phyloP scores from a whole-genome alignment of 2,888 invertebrate species.

The Rhagium mordax region DNA sequence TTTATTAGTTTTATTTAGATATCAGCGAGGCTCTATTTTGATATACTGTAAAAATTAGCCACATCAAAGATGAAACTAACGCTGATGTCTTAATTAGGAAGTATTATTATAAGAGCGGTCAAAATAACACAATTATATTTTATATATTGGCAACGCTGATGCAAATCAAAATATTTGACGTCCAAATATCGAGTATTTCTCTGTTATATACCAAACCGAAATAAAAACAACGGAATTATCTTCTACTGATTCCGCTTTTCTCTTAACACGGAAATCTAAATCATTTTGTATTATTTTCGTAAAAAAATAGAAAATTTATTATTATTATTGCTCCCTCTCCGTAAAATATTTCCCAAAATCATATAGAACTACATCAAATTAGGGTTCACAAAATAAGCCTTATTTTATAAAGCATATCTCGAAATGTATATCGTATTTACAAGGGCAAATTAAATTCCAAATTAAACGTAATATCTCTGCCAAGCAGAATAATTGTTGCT shows the following conservation, averaged over 20 bases:
- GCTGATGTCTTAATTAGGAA: slow-evolving; percentile 47
- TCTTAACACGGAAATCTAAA: neutral
- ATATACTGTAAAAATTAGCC: slow-evolving; percentile 52
- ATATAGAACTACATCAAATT: too few species aligned
- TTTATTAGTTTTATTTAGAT: slow-evolving; percentile 46
- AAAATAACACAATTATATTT: slow-evolving; percentile 32
- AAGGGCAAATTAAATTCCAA: too few species aligned
- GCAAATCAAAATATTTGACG: neutral
- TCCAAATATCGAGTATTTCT: neutral
- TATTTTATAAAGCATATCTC: too few species aligned
- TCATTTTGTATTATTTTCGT: too few species aligned
- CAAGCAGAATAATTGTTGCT: too few species aligned
- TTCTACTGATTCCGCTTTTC: neutral
- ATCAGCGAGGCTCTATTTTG: slow-evolving; percentile 50
- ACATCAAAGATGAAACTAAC: slow-evolving; percentile 47
- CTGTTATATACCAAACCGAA: neutral
- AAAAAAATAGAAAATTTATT: too few species aligned
- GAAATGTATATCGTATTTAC: too few species aligned
- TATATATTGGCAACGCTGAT: neutral
- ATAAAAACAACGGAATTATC: neutral
- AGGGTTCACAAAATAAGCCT: too few species aligned
- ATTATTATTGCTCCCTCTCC: too few species aligned
- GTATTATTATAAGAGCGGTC: slow-evolving; percentile 36
- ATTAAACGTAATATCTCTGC: too few species aligned
- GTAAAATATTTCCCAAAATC: too few species aligned